Evolutionary conservation across 2,113 vertebrate genomes (phyloP).

Genomic region (Synodontis membranacea): DNA sequence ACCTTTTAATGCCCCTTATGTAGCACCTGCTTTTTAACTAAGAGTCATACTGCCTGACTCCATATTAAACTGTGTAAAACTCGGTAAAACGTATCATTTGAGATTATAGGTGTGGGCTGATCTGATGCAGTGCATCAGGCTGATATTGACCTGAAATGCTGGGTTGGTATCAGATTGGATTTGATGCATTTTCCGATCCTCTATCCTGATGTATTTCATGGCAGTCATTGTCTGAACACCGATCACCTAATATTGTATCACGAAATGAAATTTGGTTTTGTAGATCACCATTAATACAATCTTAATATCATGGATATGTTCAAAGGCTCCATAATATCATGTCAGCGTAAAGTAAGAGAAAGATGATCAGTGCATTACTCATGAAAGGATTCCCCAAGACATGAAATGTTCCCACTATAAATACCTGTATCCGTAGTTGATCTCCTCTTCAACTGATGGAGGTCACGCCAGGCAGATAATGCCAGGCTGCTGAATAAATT

Average conservation of each 20-base stretch:
- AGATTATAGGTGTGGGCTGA: neutral
- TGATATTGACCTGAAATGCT: neutral
- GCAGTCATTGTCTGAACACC: neutral
- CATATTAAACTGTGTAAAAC: neutral
- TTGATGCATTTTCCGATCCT: neutral
- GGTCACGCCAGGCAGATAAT: constrained; percentile 35
- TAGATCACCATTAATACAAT: too few species aligned
- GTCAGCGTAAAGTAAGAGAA: neutral
- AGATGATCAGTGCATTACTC: neutral
- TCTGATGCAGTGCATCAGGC: neutral
- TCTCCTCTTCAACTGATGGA: constrained; percentile 31
- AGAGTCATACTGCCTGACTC: neutral
- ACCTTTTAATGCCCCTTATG: constrained; percentile 1
- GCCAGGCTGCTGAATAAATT: constrained; percentile 43
- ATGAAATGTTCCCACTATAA: neutral
- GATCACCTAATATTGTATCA: neutral
- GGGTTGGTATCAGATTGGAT: neutral
- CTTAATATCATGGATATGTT: neutral
- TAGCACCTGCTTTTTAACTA: neutral
- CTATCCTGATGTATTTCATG: neutral
- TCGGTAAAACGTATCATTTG: neutral
- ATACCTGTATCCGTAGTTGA: constrained; percentile 40
- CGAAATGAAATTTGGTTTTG: neutral
- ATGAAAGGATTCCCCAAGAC: neutral
- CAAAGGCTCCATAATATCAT: neutral